Evolutionary conservation across 2,113 vertebrate species (phyloP).

Genomic region (Cricetomys ansorgei): DNA sequence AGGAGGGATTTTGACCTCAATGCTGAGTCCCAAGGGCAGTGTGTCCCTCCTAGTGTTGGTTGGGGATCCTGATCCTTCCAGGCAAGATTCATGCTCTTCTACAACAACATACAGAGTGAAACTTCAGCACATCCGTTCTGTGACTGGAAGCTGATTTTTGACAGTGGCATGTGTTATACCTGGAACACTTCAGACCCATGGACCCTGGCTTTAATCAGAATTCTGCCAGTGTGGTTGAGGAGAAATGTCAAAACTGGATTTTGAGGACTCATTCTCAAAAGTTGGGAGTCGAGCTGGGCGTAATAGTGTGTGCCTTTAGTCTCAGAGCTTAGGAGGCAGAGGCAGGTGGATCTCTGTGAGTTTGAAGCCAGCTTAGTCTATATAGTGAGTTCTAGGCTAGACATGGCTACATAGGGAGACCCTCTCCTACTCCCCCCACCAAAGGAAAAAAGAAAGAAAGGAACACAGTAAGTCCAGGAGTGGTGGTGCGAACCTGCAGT

Average conservation of each 20-base stretch:
- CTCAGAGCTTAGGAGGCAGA: neutral
- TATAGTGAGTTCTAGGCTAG: neutral
- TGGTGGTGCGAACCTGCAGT: neutral
- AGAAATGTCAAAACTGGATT: slow-evolving; percentile 2
- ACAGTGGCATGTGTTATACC: neutral
- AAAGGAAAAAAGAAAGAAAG: neutral
- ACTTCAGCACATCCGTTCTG: neutral
- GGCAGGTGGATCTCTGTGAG: neutral
- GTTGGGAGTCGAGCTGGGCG: neutral
- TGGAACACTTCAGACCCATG: neutral
- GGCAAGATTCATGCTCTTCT: neutral
- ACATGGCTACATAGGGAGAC: neutral
- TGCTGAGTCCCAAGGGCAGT: neutral
- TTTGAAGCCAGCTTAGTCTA: neutral
- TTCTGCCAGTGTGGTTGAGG: neutral
- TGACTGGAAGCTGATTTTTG: slow-evolving; percentile 16
- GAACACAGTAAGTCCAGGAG: neutral
- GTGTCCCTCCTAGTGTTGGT: neutral
- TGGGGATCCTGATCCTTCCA: neutral
- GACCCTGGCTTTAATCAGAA: slow-evolving; percentile 4
- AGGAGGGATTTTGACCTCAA: neutral
- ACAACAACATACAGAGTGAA: neutral
- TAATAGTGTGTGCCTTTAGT: neutral
- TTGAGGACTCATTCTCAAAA: slow-evolving; percentile 10
- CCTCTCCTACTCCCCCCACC: neutral